Evolutionary conservation across 2,797 vertebrate genomes (phyloP).

Genomic region (Enteromius afrohamiltoni): DNA sequence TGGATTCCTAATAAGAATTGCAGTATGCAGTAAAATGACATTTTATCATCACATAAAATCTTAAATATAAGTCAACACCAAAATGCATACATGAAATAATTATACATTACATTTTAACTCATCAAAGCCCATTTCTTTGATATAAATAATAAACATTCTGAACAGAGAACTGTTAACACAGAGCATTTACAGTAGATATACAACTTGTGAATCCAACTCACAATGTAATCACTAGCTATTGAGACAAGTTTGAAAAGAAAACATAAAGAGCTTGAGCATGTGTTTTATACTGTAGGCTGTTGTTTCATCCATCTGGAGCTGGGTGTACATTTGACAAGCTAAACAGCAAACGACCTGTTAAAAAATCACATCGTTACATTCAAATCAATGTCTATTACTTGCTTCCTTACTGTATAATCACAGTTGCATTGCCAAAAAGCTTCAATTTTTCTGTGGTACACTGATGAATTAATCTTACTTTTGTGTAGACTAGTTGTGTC

Average conservation of each 20-base stretch:
- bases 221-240: conserved; percentile 26
- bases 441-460: conserved; percentile 9
- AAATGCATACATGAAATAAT: conserved; percentile 30
- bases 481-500: conserved; percentile 19
- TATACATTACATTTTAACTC: conserved; percentile 37
- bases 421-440: conserved; percentile 16
- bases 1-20: background rate
- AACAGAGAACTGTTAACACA: conserved; percentile 31
- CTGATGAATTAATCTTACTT: conserved; percentile 32
- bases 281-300: conserved; percentile 9
- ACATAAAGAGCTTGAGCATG: background rate
- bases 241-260: background rate
- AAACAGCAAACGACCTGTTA: conserved; percentile 25
- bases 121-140: conserved; percentile 33
- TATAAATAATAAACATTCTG: conserved; percentile 50
- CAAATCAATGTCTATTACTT: conserved; percentile 38
- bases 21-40: background rate
- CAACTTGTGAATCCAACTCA: conserved; percentile 23
- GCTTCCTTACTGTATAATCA: conserved; percentile 20
- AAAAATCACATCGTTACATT: conserved; percentile 51
- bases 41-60: conserved; percentile 2
- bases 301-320: conserved; percentile 20
- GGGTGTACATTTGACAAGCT: conserved; percentile 17
- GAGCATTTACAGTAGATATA: conserved; percentile 22
- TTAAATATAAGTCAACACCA: conserved; percentile 36